Evolutionary conservation across 2,113 vertebrate genomes (phyloP).

Genomic region (Dasypus novemcinctus): DNA sequence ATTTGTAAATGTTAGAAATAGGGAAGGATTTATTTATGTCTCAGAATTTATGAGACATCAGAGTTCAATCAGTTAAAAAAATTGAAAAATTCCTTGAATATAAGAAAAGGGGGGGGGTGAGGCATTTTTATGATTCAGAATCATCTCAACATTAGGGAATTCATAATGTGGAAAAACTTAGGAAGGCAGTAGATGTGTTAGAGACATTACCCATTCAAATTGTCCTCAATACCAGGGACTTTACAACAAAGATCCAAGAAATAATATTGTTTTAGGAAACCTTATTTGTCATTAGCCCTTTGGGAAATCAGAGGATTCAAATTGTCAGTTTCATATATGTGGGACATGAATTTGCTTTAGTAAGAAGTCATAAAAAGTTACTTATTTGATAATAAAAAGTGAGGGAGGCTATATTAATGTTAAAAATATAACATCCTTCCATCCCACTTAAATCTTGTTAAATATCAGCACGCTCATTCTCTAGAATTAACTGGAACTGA

Average conservation of each 20-base stretch:
- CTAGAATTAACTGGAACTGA: not conserved
- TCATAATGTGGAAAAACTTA: not conserved
- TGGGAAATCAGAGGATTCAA: not conserved
- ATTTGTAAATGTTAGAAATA: not conserved
- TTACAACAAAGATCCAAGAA: not conserved
- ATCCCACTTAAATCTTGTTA: not conserved
- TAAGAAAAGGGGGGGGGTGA: not conserved
- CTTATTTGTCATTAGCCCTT: not conserved
- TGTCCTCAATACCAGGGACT: not conserved
- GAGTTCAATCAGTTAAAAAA: not conserved
- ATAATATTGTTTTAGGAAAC: too few relatives aligned
- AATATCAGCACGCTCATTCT: not conserved
- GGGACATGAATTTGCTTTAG: not conserved
- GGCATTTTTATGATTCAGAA: not conserved
- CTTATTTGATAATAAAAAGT: not conserved
- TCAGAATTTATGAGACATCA: constrained; percentile 3
- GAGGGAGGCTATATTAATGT: not conserved
- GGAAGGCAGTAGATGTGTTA: not conserved
- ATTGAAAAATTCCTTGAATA: not conserved
- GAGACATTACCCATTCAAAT: not conserved
- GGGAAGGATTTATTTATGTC: not conserved
- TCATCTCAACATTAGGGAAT: not conserved
- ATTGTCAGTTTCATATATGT: not conserved
- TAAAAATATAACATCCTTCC: not conserved
- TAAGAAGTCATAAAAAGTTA: not conserved